Base-by-base conservation (phyloP, 2,888 invertebrate genomes). In the Napeogenes sylphis region DNA sequence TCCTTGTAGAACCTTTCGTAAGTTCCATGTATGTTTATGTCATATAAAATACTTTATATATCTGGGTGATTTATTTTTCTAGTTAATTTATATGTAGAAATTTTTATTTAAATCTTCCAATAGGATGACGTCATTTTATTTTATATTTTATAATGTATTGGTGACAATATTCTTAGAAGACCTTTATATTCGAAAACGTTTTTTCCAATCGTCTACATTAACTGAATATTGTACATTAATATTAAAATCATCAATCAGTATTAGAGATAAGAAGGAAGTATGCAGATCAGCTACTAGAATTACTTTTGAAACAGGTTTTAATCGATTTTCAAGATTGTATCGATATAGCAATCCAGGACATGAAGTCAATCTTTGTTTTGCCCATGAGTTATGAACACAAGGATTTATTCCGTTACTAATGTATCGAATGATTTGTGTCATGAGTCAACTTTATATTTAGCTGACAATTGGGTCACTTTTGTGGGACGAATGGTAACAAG, bases 401-500 rank as follows among this genome's bases (percentile, higher is more conserved):
- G 51, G 51, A 51, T 30, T 21, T 51, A 30, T 51, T 51, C 51
- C 30, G 51, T 51, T 51, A 51, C 51, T 21, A 51, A 30, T 51
- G 30, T 51, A 30, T 47, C 21, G 47, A 14, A 47, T 21, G 47
- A 21, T 14, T 76, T 77, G 75, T 82, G 81, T 81, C 68, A 74
- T 75, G 78, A 77, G 73, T 73, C 73, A 72, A 68, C 58, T 66
- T 65, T 71, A 67, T 70, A 72, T 73, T 73, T 71, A 73, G 68
- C 57, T 42, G 62, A 61, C 61, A 72, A 64, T 70, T 71, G 61
- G 71, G 70, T 64, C 72, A 69, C 64, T 61, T 68, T 64, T 69
- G 66, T 70, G 59, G 66, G 61, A 45, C 69, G 59, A 30, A 58
- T 54, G 33, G 51, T 56, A 60, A 58, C 46, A 60, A 51, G 65